These are phyloP conservation scores for Struthio camelus DNA, from an alignment of 2,113 vertebrate species.

Conservation along the genomic window DNA sequence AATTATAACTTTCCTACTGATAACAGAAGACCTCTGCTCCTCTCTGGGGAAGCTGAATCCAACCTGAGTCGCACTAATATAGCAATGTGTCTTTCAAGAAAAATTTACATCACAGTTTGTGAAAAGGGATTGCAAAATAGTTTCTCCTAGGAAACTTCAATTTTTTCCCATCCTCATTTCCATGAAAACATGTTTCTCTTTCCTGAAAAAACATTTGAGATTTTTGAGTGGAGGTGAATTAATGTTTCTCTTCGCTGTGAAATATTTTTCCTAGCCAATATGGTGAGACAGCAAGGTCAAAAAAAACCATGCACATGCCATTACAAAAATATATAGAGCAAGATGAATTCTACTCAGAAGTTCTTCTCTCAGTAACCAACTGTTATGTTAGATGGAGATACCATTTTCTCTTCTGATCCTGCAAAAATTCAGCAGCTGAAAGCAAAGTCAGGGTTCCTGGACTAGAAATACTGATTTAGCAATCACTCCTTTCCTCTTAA, in stretches of 20 bases:
- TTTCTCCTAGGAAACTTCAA: background rate
- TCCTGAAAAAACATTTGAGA: background rate
- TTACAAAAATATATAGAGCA: background rate
- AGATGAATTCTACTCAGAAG: background rate
- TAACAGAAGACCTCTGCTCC: background rate
- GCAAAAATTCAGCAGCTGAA: background rate
- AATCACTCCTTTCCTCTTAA: background rate
- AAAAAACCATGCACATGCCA: background rate
- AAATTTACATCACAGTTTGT: background rate
- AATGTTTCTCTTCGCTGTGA: background rate
- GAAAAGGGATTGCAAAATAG: background rate
- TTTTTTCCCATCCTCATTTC: background rate
- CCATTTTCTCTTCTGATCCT: background rate
- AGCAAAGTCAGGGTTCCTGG: background rate
- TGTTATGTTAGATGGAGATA: background rate
- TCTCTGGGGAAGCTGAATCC: background rate
- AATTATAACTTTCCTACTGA: background rate
- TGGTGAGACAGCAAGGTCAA: background rate
- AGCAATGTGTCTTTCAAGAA: background rate
- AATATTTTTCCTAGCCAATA: background rate
- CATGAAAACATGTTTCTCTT: background rate
- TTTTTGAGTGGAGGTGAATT: background rate
- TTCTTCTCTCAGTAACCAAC: background rate
- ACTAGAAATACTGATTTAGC: background rate
- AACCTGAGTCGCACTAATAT: background rate